Percentiles rank a stretch among this genome's conserved stretches.
phyloP scores from a whole-genome alignment of 2,888 invertebrate species.

The Andrena praecox region DNA sequence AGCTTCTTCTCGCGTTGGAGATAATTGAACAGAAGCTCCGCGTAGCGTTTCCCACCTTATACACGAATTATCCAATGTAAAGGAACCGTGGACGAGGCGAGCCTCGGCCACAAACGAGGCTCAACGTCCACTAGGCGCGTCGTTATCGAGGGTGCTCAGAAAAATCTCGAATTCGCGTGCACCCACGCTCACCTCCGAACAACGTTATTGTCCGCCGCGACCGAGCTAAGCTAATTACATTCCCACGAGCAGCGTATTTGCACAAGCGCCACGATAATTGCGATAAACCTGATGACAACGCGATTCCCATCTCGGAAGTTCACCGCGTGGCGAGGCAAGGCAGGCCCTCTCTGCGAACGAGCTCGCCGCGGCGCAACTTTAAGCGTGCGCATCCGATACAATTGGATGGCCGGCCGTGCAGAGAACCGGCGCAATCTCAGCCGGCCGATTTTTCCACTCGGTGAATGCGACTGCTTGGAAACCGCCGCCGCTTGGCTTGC shows the following conservation, averaged over 20 bases:
- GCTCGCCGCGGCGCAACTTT: constrained; percentile 7
- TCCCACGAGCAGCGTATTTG: constrained; percentile 56
- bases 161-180: constrained; percentile 43
- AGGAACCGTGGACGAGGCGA: too few relatives aligned
- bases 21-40: constrained; percentile 1
- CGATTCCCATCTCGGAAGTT: constrained; percentile 70
- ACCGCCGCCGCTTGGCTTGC: constrained; percentile 34
- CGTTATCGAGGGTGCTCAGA: constrained; percentile 16
- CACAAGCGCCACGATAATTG: constrained; percentile 65
- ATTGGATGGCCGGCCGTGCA: constrained; percentile 42
- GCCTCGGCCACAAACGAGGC: neutral
- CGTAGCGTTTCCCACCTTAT: neutral
- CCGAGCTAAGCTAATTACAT: constrained; percentile 56
- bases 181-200: constrained; percentile 20
- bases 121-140: neutral
- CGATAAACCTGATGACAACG: constrained; percentile 74
- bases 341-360: neutral
- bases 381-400: constrained; percentile 42
- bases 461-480: constrained; percentile 62
- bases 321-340: constrained; percentile 41
- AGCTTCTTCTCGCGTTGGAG: too few relatives aligned
- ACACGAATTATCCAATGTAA: too few relatives aligned
- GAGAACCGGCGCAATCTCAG: constrained; percentile 56
- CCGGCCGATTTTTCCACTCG: constrained; percentile 38
- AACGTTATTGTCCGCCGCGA: constrained; percentile 43